Base-by-base conservation (phyloP, 2,113 vertebrate genomes). In the Chionomys nivalis region DNA sequence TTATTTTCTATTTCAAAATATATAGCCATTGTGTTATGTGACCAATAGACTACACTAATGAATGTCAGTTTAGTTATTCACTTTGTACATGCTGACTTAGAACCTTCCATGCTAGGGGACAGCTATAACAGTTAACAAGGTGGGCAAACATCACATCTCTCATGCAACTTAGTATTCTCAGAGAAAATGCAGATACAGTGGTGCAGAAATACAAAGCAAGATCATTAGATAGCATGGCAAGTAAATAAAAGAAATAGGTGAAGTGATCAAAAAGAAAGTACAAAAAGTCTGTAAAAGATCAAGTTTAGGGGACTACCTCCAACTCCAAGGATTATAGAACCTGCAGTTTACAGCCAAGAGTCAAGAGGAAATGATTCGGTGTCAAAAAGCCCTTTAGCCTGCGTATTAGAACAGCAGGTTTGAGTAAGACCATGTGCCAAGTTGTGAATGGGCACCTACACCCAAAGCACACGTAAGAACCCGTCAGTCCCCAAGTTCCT, bases 1-100 rank as follows among this genome's bases (percentile, higher is more conserved):
- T 52, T 55, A 91, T 75, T 81, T 76, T 76, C 78, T 87, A 93
- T 68, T 90, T 31, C 44, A 58, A 94, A 75, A 68, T 65, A 77
- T 61, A 75, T 72, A 94, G 7, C 39, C 68, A 7, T 0, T 65
- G 5, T 89, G 58, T 70, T 58, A 47, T 89, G 17, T 63, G 49
- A 90, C 17, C 23, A 9, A 36, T 47, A 81, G 28, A 65, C 44
- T 16, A 36, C 33, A 87, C 39, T 36, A 7, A 36, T 24, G 10
- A 26, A 39, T 19, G 0, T 85, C 28, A 65, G 23, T 52, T 19
- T 36, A 31, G 5, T 94, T 66, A 73, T 68, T 58, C 13, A 16
- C 90, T 83, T 68, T 79, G 55, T 7, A 77, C 33, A 33, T 33
- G 23, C 24, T 68, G 42, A 11, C 26, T 5, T 3, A 16, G 3